Percentiles rank a stretch among this genome's conserved stretches.
phyloP scores from a whole-genome alignment of 1,140 invertebrate species.

The Ooceraea biroi region DNA sequence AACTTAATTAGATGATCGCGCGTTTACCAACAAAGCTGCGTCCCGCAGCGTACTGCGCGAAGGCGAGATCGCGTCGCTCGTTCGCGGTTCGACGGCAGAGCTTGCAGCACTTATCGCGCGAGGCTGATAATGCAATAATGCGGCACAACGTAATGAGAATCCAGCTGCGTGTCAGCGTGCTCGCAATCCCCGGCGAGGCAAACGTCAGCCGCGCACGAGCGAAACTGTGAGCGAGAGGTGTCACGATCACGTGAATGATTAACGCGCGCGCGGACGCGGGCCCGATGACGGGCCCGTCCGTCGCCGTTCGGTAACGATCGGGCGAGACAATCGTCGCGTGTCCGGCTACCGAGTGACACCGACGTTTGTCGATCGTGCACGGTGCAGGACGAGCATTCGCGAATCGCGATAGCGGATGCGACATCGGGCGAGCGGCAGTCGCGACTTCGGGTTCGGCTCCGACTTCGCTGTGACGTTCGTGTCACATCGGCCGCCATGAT shows the following conservation, averaged over 20 bases:
- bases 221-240: slow-evolving; percentile 4
- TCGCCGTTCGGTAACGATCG: slow-evolving; percentile 2
- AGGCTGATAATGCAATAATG: neutral
- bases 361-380: neutral
- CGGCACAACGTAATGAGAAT: neutral
- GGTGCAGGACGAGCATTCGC: neutral
- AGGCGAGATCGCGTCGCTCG: neutral
- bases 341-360: neutral
- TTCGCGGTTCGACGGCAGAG: neutral
- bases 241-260: slow-evolving; percentile 42
- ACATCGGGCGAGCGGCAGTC: neutral
- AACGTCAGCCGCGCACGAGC: neutral
- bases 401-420: neutral
- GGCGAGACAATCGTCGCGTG: neutral
- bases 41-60: slow-evolving; percentile 8
- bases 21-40: neutral
- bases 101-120: slow-evolving; percentile 4
- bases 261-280: neutral
- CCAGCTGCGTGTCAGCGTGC: neutral
- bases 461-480: slow-evolving; percentile 6
- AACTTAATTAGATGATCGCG: too few relatives aligned
- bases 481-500: slow-evolving; percentile 24
- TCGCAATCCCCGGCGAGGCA: neutral
- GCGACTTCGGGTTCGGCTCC: neutral
- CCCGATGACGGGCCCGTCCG: neutral